Conservation (phyloP, 2,888 invertebrate genomes). For the Trissolcus brochymenae region DNA sequence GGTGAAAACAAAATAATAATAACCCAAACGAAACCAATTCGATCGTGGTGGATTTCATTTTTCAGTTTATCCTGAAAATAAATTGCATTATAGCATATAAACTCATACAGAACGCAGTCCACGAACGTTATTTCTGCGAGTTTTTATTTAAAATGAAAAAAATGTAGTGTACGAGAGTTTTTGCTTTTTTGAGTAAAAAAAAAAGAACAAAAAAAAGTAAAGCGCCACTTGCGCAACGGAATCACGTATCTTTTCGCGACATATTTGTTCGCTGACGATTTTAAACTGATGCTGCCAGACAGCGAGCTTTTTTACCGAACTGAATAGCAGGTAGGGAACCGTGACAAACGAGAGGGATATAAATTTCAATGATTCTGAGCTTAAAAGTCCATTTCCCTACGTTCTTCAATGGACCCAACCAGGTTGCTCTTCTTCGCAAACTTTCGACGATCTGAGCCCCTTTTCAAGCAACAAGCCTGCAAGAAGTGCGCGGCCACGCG, state of each 20-base stretch:
- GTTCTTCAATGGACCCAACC: constrained; percentile 42
- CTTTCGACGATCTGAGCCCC: constrained; percentile 36
- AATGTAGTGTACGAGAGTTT: constrained; percentile 4
- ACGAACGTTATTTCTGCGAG: constrained; percentile 26
- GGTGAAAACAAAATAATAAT: not conserved
- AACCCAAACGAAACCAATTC: not conserved
- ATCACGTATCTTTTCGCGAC: constrained; percentile 55
- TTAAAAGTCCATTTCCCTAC: constrained; percentile 59
- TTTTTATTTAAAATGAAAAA: constrained; percentile 22
- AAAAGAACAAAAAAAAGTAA: constrained; percentile 36
- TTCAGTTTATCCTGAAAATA: constrained; percentile 13
- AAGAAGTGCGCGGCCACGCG: constrained; percentile 41
- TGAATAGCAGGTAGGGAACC: constrained; percentile 42
- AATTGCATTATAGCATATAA: constrained; percentile 23
- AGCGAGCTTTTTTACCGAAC: constrained; percentile 38
- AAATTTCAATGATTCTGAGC: constrained; percentile 67
- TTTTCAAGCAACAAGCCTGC: constrained; percentile 47
- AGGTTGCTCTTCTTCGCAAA: constrained; percentile 46
- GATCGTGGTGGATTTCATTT: constrained; percentile 21
- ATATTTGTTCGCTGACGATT: constrained; percentile 52
- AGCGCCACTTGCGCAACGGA: constrained; percentile 42
- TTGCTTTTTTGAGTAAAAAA: constrained; percentile 33
- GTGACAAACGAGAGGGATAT: constrained; percentile 68
- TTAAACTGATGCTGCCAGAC: constrained; percentile 51
- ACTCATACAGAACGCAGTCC: constrained; percentile 25